Conservation (phyloP, 2,797 vertebrate species). For the Valencia hispanica region DNA sequence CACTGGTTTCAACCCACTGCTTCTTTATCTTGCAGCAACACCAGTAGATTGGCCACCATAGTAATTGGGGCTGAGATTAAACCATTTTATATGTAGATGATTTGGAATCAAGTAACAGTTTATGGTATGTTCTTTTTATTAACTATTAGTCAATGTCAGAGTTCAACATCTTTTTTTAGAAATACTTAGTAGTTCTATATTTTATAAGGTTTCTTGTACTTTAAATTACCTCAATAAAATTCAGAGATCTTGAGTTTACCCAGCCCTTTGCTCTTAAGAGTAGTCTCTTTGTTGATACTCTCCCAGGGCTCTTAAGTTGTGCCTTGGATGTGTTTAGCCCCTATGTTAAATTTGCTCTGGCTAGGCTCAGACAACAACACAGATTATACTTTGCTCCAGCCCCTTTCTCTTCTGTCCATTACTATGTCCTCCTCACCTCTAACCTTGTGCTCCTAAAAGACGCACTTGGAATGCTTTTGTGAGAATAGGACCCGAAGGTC, state of each 20-base stretch:
- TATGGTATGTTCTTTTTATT: background rate
- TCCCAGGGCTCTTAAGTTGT: slow-evolving; percentile 45
- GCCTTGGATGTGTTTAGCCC: slow-evolving; percentile 55
- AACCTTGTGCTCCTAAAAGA: slow-evolving; percentile 59
- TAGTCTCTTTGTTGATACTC: slow-evolving; percentile 38
- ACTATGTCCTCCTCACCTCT: slow-evolving; percentile 60
- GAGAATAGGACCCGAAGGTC: slow-evolving; percentile 45
- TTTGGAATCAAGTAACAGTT: slow-evolving; percentile 3
- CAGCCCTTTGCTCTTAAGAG: slow-evolving; percentile 19
- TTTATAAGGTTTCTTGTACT: background rate
- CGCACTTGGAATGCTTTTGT: slow-evolving; percentile 64
- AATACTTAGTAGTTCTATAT: background rate
- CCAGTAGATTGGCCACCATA: slow-evolving; percentile 59
- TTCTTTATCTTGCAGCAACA: slow-evolving; percentile 57
- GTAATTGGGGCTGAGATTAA: slow-evolving; percentile 33
- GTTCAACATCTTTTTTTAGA: background rate
- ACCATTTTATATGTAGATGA: slow-evolving; percentile 12
- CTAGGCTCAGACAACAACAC: slow-evolving; percentile 52
- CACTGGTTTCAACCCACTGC: slow-evolving; percentile 70
- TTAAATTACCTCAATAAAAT: slow-evolving; percentile 16
- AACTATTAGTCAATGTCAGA: background rate
- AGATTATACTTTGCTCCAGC: slow-evolving; percentile 65
- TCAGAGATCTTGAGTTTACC: slow-evolving; percentile 13
- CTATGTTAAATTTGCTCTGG: slow-evolving; percentile 64
- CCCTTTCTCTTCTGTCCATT: slow-evolving; percentile 45